A percentile compares a stretch with the other conserved stretches of the same genome.
These are phyloP conservation scores for Platichthys stellatus DNA, from an alignment of 2,113 vertebrate species.

Conservation along the genomic window DNA sequence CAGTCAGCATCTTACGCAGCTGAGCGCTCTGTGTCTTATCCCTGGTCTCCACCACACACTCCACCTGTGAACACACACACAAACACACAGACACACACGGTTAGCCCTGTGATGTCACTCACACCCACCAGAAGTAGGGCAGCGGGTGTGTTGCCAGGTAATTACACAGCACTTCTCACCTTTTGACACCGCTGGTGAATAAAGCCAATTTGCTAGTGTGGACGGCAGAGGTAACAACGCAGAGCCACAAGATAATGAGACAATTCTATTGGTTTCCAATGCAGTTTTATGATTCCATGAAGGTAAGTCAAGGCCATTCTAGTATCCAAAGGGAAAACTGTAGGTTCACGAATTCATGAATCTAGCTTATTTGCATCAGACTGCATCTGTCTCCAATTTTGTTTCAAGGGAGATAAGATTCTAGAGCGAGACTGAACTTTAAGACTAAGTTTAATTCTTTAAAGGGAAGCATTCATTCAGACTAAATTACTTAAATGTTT, in stretches of 20 bases:
- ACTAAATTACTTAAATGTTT: too few species aligned
- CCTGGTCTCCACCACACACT: slow-evolving; percentile 89
- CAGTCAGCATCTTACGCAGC: slow-evolving; percentile 81
- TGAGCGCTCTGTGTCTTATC: slow-evolving; percentile 87
- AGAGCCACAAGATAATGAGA: slow-evolving; percentile 5
- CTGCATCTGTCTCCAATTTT: too few species aligned
- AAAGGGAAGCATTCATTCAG: too few species aligned
- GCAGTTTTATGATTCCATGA: background rate
- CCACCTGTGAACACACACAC: slow-evolving; percentile 82
- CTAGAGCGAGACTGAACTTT: too few species aligned
- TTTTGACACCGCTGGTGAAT: slow-evolving; percentile 9
- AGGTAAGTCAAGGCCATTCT: background rate
- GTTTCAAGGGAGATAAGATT: too few species aligned
- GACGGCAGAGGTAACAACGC: background rate
- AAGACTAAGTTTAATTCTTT: background rate
- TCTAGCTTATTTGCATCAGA: background rate
- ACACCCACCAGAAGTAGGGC: slow-evolving; percentile 26
- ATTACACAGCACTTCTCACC: slow-evolving; percentile 45
- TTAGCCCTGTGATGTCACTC: slow-evolving; percentile 25
- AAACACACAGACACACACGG: slow-evolving; percentile 3
- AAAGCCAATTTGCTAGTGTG: slow-evolving; percentile 4
- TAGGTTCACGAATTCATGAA: background rate
- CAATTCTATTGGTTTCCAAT: background rate
- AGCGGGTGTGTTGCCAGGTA: slow-evolving; percentile 1
- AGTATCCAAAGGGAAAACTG: background rate